These are phyloP conservation scores for Acrocephalus scirpaceus DNA, from an alignment of 2,797 vertebrate species.

Conservation along the genomic window DNA sequence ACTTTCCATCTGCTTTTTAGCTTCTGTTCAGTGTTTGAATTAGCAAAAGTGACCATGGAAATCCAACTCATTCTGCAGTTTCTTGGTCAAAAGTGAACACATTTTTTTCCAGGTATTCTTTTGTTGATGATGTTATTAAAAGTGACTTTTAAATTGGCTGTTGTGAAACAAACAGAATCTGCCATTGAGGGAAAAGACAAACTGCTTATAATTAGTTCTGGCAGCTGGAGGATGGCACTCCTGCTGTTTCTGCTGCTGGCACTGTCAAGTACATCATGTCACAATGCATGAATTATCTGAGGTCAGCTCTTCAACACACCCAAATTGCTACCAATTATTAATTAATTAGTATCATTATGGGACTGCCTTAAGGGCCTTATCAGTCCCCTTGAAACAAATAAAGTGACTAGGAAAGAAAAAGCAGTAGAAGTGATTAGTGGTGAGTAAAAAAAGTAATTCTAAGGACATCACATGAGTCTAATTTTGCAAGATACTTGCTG, in stretches of 20 bases:
- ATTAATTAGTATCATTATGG: conserved; percentile 63
- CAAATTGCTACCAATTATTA: conserved; percentile 66
- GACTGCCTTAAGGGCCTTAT: conserved; percentile 17
- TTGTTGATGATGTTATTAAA: conserved; percentile 50
- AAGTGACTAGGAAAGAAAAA: neutral
- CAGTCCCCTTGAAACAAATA: conserved; percentile 19
- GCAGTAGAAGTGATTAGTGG: neutral
- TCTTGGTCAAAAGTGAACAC: neutral
- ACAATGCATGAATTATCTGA: conserved; percentile 58
- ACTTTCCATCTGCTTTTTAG: conserved; percentile 15
- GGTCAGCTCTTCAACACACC: conserved; percentile 55
- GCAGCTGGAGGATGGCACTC: conserved; percentile 65
- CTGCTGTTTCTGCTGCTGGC: conserved; percentile 67
- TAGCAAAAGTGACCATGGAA: conserved; percentile 12
- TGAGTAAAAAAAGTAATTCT: neutral
- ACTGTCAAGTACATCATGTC: conserved; percentile 57
- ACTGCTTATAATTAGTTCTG: conserved; percentile 69
- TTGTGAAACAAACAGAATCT: conserved; percentile 49
- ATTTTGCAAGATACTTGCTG: neutral
- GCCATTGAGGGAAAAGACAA: conserved; percentile 47
- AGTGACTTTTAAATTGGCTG: conserved; percentile 48
- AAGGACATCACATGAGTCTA: neutral
- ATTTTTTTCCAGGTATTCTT: conserved; percentile 37
- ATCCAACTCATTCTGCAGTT: neutral
- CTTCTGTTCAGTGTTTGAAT: neutral